Percentiles rank a stretch among this genome's conserved stretches.
phyloP scores from a whole-genome alignment of 2,113 vertebrate genomes.

The Actinemys pallida region DNA sequence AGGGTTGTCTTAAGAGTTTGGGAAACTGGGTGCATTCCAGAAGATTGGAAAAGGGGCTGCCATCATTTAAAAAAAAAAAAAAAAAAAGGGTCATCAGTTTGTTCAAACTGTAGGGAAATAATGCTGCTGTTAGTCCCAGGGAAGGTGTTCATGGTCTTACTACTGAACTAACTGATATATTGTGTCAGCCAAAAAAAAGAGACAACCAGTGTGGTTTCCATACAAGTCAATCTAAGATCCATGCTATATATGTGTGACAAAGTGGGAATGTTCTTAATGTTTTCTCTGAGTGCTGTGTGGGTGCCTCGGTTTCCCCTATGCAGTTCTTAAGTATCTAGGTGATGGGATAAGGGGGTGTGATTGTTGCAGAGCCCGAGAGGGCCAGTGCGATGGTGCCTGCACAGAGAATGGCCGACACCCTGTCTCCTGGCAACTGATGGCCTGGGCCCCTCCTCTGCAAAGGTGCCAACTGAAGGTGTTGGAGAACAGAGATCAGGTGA shows the following conservation, averaged over 20 bases:
- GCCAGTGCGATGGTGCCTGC: too few relatives aligned
- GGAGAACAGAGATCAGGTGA: too few relatives aligned
- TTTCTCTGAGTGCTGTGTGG: too few relatives aligned
- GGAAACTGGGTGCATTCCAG: background rate
- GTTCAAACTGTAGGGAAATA: background rate
- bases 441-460: too few relatives aligned
- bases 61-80: background rate
- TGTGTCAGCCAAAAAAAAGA: background rate
- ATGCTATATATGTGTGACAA: background rate
- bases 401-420: too few relatives aligned
- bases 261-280: too few relatives aligned
- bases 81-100: background rate
- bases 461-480: too few relatives aligned
- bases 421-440: too few relatives aligned
- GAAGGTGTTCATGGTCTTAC: background rate
- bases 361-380: too few relatives aligned
- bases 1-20: background rate
- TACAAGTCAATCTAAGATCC: background rate
- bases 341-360: too few relatives aligned
- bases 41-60: background rate
- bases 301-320: too few relatives aligned
- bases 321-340: too few relatives aligned
- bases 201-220: background rate
- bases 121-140: background rate
- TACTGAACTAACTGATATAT: background rate